phyloP scores from a whole-genome alignment of 92 coral and sea anemone species.

The Virgularia gustaviana region DNA sequence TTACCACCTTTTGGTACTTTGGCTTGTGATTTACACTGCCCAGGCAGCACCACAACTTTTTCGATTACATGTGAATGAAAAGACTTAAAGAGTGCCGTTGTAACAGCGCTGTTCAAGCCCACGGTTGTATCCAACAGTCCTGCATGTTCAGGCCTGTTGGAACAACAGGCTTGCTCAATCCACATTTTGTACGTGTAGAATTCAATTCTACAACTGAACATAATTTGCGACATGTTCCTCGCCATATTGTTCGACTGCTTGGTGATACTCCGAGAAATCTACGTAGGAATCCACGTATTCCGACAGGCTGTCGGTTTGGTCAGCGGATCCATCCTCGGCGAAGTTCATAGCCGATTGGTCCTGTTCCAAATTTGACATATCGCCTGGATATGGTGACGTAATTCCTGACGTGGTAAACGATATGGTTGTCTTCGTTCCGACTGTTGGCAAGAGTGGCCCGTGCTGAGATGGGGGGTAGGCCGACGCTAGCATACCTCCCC shows the following conservation, averaged over 20 bases:
- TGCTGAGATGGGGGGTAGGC: constrained; percentile 15
- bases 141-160: too few relatives aligned
- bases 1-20: too few relatives aligned
- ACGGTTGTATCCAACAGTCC: too few relatives aligned
- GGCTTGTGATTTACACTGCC: too few relatives aligned
- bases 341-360: too few relatives aligned
- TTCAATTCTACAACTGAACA: constrained; percentile 10
- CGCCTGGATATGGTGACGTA: neutral
- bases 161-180: too few relatives aligned
- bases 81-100: too few relatives aligned
- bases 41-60: too few relatives aligned
- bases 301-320: constrained; percentile 26
- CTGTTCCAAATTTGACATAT: neutral
- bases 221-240: constrained; percentile 56
- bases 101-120: too few relatives aligned
- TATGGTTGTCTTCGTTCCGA: constrained; percentile 25
- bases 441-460: constrained; percentile 34
- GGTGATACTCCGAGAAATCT: constrained; percentile 65
- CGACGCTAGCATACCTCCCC: neutral
- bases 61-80: too few relatives aligned
- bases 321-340: too few relatives aligned
- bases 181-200: too few relatives aligned
- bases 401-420: constrained; percentile 24
- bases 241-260: constrained; percentile 54
- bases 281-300: constrained; percentile 67